Evolutionary conservation across 2,888 invertebrate genomes (phyloP).

Genomic region (Cataglyphis rosenhaueri): DNA sequence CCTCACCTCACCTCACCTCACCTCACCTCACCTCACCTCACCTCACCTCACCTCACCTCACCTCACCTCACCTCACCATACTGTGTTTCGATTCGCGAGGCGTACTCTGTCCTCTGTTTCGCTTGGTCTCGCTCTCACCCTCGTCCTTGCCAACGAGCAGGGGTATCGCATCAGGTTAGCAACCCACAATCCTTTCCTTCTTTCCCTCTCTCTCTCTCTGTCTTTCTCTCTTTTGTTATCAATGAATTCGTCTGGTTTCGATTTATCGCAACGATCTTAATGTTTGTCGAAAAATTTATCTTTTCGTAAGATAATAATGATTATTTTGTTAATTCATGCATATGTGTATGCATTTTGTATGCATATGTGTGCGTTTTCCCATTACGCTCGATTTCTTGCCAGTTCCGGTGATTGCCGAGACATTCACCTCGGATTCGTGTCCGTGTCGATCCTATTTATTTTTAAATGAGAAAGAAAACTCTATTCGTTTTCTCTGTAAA

Average conservation of each 20-base stretch:
- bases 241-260: background rate
- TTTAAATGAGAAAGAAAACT: background rate
- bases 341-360: too few relatives aligned
- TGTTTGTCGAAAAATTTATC: background rate
- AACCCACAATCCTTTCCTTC: background rate
- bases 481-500: background rate
- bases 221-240: background rate
- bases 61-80: background rate
- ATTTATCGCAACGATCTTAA: background rate
- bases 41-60: conserved; percentile 2
- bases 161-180: background rate
- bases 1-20: background rate
- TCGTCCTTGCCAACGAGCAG: background rate
- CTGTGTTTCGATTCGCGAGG: background rate
- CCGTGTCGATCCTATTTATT: background rate
- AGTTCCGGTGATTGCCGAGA: background rate
- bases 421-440: too few relatives aligned
- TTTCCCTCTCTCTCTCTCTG: too few relatives aligned
- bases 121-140: background rate
- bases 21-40: background rate
- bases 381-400: background rate
- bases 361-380: too few relatives aligned
- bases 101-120: background rate
- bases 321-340: background rate
- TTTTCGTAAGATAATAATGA: background rate